Evolutionary conservation across 64 coral and sea anemone genomes (phyloP).

Genomic region (Montipora capricornis): DNA sequence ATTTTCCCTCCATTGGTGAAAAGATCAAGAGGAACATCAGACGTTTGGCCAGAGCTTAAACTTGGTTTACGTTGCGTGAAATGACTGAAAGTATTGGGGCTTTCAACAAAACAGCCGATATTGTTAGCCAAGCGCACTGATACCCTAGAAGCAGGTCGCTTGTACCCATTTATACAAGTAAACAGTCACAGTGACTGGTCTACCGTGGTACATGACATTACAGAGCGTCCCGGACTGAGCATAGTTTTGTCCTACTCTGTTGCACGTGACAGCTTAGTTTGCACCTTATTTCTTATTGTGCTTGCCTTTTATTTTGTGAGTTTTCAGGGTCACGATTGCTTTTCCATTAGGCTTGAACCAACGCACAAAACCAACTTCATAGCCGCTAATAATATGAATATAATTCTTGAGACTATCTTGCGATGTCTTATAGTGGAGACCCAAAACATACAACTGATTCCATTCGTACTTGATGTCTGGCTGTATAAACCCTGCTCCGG

Average conservation of each 20-base stretch:
- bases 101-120: too few species aligned
- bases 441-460: constrained; percentile 32
- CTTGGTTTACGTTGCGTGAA: too few species aligned
- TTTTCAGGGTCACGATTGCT: constrained; percentile 6
- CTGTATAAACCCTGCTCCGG: not conserved
- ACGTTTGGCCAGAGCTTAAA: too few species aligned
- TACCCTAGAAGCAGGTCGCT: too few species aligned
- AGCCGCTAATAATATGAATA: constrained; percentile 19
- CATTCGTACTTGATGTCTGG: constrained; percentile 13
- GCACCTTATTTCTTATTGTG: not conserved
- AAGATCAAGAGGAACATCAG: too few species aligned
- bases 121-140: too few species aligned
- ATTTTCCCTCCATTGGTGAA: too few species aligned
- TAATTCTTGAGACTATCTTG: not conserved
- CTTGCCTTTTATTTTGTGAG: not conserved
- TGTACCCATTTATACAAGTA: too few species aligned
- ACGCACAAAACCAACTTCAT: not conserved
- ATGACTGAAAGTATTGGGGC: too few species aligned
- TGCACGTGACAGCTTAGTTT: not conserved
- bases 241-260: not conserved
- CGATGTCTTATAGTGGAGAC: not conserved
- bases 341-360: constrained; percentile 34
- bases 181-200: too few species aligned
- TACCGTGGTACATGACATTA: not conserved
- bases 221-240: not conserved